Conservation (phyloP, 2,888 invertebrate genomes). For the Lutraria lutraria region DNA sequence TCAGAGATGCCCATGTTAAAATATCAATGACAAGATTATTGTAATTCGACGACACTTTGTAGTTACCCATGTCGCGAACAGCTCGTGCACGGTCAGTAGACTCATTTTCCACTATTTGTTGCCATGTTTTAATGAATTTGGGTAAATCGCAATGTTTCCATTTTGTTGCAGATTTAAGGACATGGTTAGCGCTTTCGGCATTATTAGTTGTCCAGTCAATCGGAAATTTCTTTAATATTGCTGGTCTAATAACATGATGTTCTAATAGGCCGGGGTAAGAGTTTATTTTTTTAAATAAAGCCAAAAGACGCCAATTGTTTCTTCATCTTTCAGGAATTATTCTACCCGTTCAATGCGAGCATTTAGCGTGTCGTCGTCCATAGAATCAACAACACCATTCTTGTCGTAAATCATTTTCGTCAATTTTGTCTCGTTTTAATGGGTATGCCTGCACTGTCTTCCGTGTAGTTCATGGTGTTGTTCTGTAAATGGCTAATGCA, state of each 20-base stretch:
- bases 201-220: constrained; percentile 45
- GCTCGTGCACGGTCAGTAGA: neutral
- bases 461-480: constrained; percentile 47
- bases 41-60: neutral
- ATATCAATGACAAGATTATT: neutral
- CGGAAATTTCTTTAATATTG: neutral
- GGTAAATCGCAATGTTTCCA: constrained; percentile 37
- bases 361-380: neutral
- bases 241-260: constrained; percentile 25
- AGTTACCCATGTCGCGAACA: neutral
- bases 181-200: constrained; percentile 47
- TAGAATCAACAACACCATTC: neutral
- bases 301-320: neutral
- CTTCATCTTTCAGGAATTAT: neutral
- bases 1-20: neutral
- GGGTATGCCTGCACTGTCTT: constrained; percentile 20
- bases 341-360: neutral
- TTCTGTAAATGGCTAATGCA: constrained; percentile 59
- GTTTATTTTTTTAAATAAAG: constrained; percentile 20
- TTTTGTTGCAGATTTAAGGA: constrained; percentile 24
- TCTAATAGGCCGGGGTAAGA: constrained; percentile 30
- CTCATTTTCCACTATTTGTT: neutral
- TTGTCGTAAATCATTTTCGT: neutral
- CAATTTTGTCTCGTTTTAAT: neutral
- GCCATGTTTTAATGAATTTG: constrained; percentile 3